Evolutionary conservation across 92 coral and sea anemone genomes (phyloP), one percentile per base, ranked within the genome.

Genomic region (Phenganax marumi): DNA sequence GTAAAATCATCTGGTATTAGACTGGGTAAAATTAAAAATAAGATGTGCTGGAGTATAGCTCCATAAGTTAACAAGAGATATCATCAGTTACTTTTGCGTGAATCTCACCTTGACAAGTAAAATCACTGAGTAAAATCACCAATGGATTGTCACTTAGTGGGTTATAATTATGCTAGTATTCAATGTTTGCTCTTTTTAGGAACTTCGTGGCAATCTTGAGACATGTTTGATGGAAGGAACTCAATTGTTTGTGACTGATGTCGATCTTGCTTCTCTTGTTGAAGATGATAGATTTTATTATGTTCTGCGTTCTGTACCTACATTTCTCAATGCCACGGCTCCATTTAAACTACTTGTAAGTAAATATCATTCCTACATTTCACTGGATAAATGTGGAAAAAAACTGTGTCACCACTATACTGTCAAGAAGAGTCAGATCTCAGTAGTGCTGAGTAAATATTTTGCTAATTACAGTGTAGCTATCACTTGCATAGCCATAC

Each of bases 211-310:
- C 43, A 97, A 96, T 82, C 85, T 96, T 73, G 99, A 96, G 89
- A 96, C 99, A 21, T 92, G 91, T 81, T 82, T 96, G 46, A 88
- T 96, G 93, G 99, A 96, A 81, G 99, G 99, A 26, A 92, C 96
- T 0, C 85, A 90, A 8, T 87, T 96, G 75, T 91, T 96, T 39
- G 85, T 96, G 33, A 96, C 96, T 8, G 97, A 96, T 70, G 99
- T 96, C n/a, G 93, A 92, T 70, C 93, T 93, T 10, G 66, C 79
- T 8, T 93, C 89, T n/a, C 87, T 96, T 13, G 90, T 86, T 66
- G 72, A 74, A 43, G 97, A 96, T 78, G 89, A 77, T 81, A 83
- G 99, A 58, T 96, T 96, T 81, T 86, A 89, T 55, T 91, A 86
- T 66, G 88, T 96, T 24, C 69, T 96, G 18, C 87, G 93, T 14